Evolutionary conservation across 2,113 vertebrate species (phyloP), one percentile per base, ranked within the genome.

Genomic region (Bubo scandiacus): DNA sequence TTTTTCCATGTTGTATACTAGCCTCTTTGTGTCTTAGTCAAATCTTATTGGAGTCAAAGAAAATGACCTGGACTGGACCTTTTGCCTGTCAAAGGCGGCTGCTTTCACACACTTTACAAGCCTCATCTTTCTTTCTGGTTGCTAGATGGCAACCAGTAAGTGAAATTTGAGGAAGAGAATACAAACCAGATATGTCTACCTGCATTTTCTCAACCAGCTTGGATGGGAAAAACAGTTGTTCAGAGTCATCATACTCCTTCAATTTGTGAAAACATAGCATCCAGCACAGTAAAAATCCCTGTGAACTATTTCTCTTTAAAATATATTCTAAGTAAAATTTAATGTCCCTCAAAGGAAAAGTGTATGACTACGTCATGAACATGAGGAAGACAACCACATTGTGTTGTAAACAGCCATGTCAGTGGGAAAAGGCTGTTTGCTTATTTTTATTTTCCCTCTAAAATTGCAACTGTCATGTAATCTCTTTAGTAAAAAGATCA

Each of bases 391-490:
- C 42, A 90, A 27, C 12, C 32, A 25, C 58, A 26, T 30, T 70
- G 83, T 72, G 52, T 22, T 81, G 52, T 29, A 27, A 95, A 59
- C 72, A 94, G 74, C 61, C 63, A 78, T 21, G 4, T 38, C 81
- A 86, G 74, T 67, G 59, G 52, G 63, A 61, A 94, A 92, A 86
- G 61, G 49, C 71, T 82, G 47, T 84, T 91, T 89, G 80, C 85
- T 95, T 92, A 92, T 80, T 94, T 81, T 84, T 94, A 92, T 95
- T 92, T 96, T 83, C 72, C 67, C 66, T 67, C 90, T 86, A 80
- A 92, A 97, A 96, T 84, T 83, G 90, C 72, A 86, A 94, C 84
- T 94, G 82, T 94, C 94, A 58, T 87, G 77, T 96, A 92, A 94
- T 97, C 77, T 82, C 92, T 85, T 89, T 51, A 86, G 61, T 74